Evolutionary conservation across 2,113 vertebrate species (phyloP), one percentile per base, ranked within the genome.

Genomic region (Plotosus lineatus): DNA sequence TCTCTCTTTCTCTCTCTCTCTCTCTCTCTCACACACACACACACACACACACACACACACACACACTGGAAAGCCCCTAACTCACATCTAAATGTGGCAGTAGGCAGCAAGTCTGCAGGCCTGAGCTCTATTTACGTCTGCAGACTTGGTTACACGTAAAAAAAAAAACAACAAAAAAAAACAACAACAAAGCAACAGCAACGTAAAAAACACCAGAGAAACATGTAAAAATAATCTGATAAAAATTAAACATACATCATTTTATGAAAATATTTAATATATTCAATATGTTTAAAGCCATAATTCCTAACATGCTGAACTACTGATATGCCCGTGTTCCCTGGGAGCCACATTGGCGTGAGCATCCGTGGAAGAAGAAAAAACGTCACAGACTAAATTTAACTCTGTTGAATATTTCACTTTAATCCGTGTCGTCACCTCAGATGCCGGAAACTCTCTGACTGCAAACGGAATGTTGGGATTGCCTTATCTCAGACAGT

Each of bases 11-110:
- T n/a, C n/a, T n/a, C n/a, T n/a, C n/a, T n/a, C n/a, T n/a, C n/a
- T n/a, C n/a, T n/a, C n/a, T n/a, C n/a, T n/a, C 28, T 66, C 4
- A 36, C 46, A 74, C 42, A 79, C 69, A 60, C 31, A 42, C 46
- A 84, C 86, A 88, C 86, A 84, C 86, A 85, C 53, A 60, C 33
- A 65, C 61, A 65, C 33, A 63, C 7, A 21, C 31, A 38, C 19
- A 15, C n/a, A 14, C 28, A 17, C 83, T 91, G 92, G 91, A 92
- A 93, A 91, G 90, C 85, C 90, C 92, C 91, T 87, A 83, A 66
- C 78, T 83, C 86, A 84, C 85, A 77, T 82, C 83, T 85, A 85
- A 88, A 84, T 78, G 81, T 66, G 63, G 83, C 73, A 74, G 68
- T 68, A 53, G 60, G 76, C 82, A 61, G 68, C 26, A 26, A 40